phyloP scores from a whole-genome alignment of 1,140 invertebrate genomes.

The Dendroctonus ponderosae region DNA sequence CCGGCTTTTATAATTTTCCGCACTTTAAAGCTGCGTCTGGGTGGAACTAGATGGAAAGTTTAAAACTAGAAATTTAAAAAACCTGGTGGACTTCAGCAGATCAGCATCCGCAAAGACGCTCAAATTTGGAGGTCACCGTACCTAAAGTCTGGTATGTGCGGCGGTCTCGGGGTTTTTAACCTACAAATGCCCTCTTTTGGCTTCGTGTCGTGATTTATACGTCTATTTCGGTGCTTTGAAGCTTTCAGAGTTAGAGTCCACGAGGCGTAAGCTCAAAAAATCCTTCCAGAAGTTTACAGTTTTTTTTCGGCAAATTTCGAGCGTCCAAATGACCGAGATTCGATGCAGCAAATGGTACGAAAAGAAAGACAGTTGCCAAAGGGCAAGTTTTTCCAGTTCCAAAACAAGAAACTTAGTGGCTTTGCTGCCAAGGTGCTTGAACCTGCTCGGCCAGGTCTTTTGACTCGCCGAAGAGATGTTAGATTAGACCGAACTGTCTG shows the following conservation, averaged over 20 bases:
- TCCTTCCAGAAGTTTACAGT: neutral
- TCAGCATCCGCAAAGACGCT: neutral
- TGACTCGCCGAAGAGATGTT: no score
- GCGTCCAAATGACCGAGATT: neutral
- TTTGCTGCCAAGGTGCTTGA: no score
- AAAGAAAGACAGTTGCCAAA: neutral
- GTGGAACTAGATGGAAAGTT: no score
- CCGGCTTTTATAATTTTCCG: no score
- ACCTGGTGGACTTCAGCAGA: neutral
- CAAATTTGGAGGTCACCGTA: conserved; percentile 2
- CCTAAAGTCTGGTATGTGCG: conserved; percentile 3
- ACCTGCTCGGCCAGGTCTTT: no score
- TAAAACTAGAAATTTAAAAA: no score
- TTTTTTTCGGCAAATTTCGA: neutral
- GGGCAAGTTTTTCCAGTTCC: neutral
- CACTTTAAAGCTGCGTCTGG: no score
- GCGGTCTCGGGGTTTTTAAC: conserved; percentile 7
- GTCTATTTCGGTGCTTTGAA: conserved; percentile 1
- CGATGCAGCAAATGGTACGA: neutral
- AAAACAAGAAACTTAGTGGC: no score
- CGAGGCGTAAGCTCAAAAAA: neutral
- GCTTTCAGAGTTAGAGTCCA: neutral
- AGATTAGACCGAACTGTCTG: no score
- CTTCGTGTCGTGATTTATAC: neutral
- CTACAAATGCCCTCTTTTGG: conserved; percentile 4